Conservation (phyloP, 2,113 vertebrate genomes). For the Saimiri boliviensis region DNA sequence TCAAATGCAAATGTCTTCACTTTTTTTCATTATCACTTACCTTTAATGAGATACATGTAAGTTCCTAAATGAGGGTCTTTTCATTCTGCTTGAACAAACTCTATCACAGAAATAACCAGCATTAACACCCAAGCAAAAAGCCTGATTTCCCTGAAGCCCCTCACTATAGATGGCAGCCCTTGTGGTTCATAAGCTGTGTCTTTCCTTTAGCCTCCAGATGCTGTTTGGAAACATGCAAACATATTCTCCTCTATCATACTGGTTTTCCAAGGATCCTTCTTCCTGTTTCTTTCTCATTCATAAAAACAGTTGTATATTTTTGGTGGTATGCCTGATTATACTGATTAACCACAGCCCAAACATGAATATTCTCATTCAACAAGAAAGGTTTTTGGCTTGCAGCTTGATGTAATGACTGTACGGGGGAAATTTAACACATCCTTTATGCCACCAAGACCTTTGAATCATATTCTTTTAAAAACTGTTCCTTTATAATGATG, state of each 20-base stretch:
- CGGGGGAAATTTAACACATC: conserved; percentile 66
- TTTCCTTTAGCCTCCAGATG: not conserved
- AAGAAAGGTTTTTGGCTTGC: not conserved
- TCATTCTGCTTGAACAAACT: not conserved
- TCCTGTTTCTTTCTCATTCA: not conserved
- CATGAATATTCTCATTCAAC: not conserved
- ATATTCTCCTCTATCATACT: not conserved
- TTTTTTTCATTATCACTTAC: not conserved
- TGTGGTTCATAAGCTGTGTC: not conserved
- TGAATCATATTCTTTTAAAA: conserved; percentile 66
- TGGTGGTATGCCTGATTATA: not conserved
- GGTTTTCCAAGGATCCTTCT: not conserved
- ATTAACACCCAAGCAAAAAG: not conserved
- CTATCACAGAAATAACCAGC: not conserved
- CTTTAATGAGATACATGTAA: not conserved
- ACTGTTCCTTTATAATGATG: conserved; percentile 62
- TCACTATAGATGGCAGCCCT: not conserved
- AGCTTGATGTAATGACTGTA: conserved; percentile 39
- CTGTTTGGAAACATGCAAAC: not conserved
- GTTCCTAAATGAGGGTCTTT: not conserved
- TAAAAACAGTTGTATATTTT: not conserved
- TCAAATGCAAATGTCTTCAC: not conserved
- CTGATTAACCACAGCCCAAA: not conserved
- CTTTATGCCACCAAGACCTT: not conserved
- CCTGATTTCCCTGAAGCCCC: not conserved